Evolutionary conservation across 1,140 invertebrate species (phyloP).

Genomic region (Lucilia sericata): DNA sequence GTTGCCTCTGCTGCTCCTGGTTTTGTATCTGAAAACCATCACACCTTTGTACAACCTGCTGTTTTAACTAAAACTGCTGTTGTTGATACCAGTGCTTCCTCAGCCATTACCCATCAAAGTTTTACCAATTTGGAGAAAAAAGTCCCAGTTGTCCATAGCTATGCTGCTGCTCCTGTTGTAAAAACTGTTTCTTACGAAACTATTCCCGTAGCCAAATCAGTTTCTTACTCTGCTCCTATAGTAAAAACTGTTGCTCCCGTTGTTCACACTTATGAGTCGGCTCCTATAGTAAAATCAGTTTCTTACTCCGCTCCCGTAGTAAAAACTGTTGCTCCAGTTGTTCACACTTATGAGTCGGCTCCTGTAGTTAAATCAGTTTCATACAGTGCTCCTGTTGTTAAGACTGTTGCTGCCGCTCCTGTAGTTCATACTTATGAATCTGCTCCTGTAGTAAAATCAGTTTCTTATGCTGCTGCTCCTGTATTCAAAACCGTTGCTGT

Average conservation of each 20-base stretch:
- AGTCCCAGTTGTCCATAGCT: conserved; percentile 53
- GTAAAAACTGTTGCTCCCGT: background rate
- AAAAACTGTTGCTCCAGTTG: conserved; percentile 46
- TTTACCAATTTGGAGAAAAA: conserved; percentile 62
- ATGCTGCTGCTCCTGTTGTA: conserved; percentile 52
- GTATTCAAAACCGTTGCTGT: background rate
- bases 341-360: conserved; percentile 41
- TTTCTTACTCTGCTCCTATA: conserved; percentile 50
- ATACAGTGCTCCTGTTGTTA: conserved; percentile 49
- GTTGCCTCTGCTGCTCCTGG: conserved; percentile 60
- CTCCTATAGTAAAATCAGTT: conserved; percentile 50
- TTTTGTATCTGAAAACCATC: conserved; percentile 57
- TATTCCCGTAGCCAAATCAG: conserved; percentile 49
- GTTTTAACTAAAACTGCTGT: conserved; percentile 59
- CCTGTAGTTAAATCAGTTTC: conserved; percentile 51
- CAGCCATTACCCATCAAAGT: conserved; percentile 70
- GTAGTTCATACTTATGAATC: background rate
- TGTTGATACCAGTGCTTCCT: conserved; percentile 61
- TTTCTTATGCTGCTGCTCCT: background rate
- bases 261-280: conserved; percentile 28
- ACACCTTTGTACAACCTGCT: conserved; percentile 57
- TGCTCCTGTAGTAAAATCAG: conserved; percentile 28
- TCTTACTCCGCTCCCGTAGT: conserved; percentile 46
- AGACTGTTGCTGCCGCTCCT: conserved; percentile 50
- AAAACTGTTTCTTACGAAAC: conserved; percentile 31